phyloP scores from a whole-genome alignment of 2,797 vertebrate species.

The Telmatherina bonti region DNA sequence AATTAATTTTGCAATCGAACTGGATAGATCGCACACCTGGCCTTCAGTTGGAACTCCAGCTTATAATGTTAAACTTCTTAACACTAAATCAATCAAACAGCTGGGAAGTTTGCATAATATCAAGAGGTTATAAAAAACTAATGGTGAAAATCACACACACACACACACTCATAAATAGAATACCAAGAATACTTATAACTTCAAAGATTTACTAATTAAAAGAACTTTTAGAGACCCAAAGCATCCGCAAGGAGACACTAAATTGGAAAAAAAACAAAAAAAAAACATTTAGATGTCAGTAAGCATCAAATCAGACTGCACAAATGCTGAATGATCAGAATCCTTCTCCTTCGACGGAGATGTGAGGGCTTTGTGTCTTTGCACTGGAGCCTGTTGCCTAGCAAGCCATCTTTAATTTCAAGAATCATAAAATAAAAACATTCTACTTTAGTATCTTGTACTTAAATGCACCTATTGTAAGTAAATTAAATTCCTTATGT shows the following conservation, averaged over 20 bases:
- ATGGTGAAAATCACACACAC: not conserved
- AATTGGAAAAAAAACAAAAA: not conserved
- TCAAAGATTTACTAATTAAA: not conserved
- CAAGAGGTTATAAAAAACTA: not conserved
- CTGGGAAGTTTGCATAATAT: not conserved
- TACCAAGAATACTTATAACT: too few relatives aligned
- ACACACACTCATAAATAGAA: not conserved
- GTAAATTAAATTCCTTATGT: not conserved
- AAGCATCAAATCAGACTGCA: not conserved
- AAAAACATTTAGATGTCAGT: too few relatives aligned
- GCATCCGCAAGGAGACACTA: not conserved
- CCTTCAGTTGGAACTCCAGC: not conserved
- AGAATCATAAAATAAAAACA: conserved; percentile 11
- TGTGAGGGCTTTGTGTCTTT: not conserved
- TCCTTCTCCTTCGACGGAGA: not conserved
- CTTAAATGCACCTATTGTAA: not conserved
- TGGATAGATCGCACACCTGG: not conserved
- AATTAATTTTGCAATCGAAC: not conserved
- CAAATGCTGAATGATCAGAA: not conserved
- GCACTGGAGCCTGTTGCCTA: not conserved
- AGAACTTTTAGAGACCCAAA: not conserved
- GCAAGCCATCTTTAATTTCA: not conserved
- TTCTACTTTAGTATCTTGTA: not conserved
- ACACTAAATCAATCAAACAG: not conserved
- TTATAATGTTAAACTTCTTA: not conserved